Evolutionary conservation across 2,797 vertebrate species (phyloP).

Genomic region (Esox lucius): DNA sequence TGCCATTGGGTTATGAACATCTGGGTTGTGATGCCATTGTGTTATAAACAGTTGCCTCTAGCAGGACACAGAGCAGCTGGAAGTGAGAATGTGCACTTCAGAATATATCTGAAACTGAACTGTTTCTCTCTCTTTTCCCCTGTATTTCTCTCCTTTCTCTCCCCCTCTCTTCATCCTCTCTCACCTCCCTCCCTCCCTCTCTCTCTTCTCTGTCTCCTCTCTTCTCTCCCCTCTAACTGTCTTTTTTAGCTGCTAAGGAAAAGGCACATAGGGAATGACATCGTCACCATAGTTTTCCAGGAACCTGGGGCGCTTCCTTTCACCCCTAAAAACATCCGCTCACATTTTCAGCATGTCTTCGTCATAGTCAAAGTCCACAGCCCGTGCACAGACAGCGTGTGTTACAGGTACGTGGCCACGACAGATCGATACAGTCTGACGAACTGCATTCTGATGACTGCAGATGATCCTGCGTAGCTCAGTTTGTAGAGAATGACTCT

Average conservation of each 20-base stretch:
- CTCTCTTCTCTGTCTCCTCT: background rate
- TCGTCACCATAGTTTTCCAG: conserved; percentile 98
- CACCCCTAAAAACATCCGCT: conserved; percentile 96
- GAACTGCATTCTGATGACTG: too few relatives aligned
- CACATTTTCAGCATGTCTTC: conserved; percentile 98
- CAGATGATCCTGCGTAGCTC: too few relatives aligned
- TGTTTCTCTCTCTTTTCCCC: background rate
- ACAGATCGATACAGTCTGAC: too few relatives aligned
- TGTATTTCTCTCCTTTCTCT: background rate
- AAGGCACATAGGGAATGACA: conserved; percentile 98
- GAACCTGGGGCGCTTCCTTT: conserved; percentile 97
- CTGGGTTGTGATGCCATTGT: too few relatives aligned
- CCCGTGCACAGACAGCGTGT: conserved; percentile 94
- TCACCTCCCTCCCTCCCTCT: too few relatives aligned
- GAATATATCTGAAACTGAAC: too few relatives aligned
- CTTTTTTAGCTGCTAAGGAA: conserved; percentile 88
- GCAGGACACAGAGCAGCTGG: background rate
- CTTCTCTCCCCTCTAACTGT: conserved; percentile 23
- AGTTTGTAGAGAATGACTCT: too few relatives aligned
- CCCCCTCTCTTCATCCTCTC: background rate
- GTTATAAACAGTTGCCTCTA: background rate
- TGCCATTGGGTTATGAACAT: too few relatives aligned
- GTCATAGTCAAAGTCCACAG: conserved; percentile 96
- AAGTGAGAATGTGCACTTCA: too few relatives aligned
- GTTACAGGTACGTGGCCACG: conserved; percentile 88